phyloP scores from a whole-genome alignment of 1,140 invertebrate genomes.

The Drosophila hydei region DNA sequence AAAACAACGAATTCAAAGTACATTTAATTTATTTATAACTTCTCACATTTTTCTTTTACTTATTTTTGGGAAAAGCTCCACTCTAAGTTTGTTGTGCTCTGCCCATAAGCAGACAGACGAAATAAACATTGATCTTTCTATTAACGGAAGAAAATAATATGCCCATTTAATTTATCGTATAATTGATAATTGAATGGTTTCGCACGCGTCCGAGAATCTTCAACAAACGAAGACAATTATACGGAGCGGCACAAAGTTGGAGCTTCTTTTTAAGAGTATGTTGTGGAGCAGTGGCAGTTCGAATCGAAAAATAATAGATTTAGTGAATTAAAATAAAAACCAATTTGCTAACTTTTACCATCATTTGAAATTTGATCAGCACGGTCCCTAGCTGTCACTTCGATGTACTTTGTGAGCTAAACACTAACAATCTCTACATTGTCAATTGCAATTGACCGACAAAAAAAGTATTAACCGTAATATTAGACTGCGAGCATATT shows the following conservation, averaged over 20 bases:
- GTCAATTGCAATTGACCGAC: conserved; percentile 45
- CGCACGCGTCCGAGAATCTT: conserved; percentile 38
- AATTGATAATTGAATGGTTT: conserved; percentile 53
- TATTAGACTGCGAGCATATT: conserved; percentile 49
- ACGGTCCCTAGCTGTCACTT: conserved; percentile 5
- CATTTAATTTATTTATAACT: conserved; percentile 7
- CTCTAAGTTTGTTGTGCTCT: conserved; percentile 4
- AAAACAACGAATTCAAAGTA: neutral
- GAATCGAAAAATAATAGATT: conserved; percentile 27
- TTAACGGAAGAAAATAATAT: conserved; percentile 28
- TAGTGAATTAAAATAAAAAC: conserved; percentile 1
- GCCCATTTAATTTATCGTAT: conserved; percentile 53
- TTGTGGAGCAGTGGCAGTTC: conserved; percentile 15
- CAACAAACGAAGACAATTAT: conserved; percentile 69
- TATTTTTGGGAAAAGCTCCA: conserved; percentile 1
- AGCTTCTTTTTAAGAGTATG: conserved; percentile 5
- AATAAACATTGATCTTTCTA: conserved; percentile 12
- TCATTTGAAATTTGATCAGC: conserved; percentile 23
- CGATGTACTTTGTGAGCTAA: conserved; percentile 25
- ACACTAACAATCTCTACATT: conserved; percentile 68
- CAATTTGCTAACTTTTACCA: conserved; percentile 22
- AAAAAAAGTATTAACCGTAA: conserved; percentile 58
- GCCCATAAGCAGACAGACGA: conserved; percentile 14
- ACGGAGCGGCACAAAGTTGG: conserved; percentile 20
- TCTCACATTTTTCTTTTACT: conserved; percentile 9